Evolutionary conservation across 1,140 invertebrate species (phyloP).

Genomic region (Lepidurus couesii): DNA sequence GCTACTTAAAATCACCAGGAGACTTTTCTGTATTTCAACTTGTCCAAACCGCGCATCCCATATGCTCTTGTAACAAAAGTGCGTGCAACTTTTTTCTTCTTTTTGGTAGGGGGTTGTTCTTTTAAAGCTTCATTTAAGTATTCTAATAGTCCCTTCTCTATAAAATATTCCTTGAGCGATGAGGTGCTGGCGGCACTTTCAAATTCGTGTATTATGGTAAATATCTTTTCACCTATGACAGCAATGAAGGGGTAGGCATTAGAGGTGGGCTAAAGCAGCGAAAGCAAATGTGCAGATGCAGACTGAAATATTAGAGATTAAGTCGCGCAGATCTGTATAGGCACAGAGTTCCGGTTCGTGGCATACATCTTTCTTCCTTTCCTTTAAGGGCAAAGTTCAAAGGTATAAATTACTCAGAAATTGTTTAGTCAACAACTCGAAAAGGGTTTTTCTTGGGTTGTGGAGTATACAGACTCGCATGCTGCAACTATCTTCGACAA

Average conservation of each 20-base stretch:
- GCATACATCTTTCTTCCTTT: not conserved
- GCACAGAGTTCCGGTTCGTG: not conserved
- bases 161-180: not conserved
- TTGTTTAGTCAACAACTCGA: not conserved
- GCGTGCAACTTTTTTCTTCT: not conserved
- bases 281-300: not conserved
- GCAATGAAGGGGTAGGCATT: not conserved
- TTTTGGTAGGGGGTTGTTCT: not conserved
- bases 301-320: constrained; percentile 9
- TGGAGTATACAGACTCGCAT: too few relatives aligned
- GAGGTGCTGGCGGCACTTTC: not conserved
- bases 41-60: not conserved
- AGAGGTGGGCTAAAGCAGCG: not conserved
- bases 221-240: not conserved
- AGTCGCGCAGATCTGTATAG: not conserved
- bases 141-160: not conserved
- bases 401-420: not conserved
- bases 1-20: constrained; percentile 19
- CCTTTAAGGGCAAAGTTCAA: not conserved
- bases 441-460: not conserved
- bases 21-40: constrained; percentile 14
- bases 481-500: too few relatives aligned
- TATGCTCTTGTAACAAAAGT: too few relatives aligned
- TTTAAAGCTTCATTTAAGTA: not conserved
- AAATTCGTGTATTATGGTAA: constrained; percentile 11